Base-by-base conservation (phyloP, 2,797 vertebrate species). In the Acridotheres tristis region DNA sequence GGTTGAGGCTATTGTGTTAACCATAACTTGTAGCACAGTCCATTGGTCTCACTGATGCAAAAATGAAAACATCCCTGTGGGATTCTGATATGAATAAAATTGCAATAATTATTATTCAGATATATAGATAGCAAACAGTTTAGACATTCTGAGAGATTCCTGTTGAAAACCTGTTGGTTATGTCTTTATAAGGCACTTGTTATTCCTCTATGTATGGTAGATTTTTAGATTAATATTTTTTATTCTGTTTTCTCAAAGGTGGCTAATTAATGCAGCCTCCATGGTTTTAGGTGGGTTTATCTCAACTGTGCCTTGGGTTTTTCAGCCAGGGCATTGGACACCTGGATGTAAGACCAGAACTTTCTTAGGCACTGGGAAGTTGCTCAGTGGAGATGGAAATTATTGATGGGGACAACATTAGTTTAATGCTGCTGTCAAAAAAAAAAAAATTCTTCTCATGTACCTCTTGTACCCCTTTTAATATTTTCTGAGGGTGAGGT, bases 401-500 rank as follows among this genome's bases (percentile, higher is more conserved):
- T 67, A 78, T 80, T 89, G 79, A 57, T 86, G 45, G 80, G 73
- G 94, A 80, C 42, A 58, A n/a, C 48, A 42, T 85, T 96, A 94
- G 78, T 89, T 95, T 76, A 96, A 88, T 90, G 67, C 61, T 95
- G 71, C 59, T 72, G 43, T 63, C 6, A 58, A 36, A 90, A 51
- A 90, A 51, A 51, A 5, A 6, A 18, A 9, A 48, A 34, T 4
- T 7, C 11, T n/a, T 65, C 76, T 88, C 90, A 53, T 96, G 94
- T 96, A 86, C 62, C 90, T 92, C 71, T 86, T 85, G 77, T 82
- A 62, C 10, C 17, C 14, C 40, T 74, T 96, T 96, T 95, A 94
- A 89, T 96, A 92, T 97, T 96, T 96, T 87, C 95, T 96, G 76
- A 91, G 17, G 5, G 29, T 85, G 61, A 87, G 75, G 71, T 94